A percentile compares a stretch with the other conserved stretches of the same genome.
Evolutionary conservation across 2,888 invertebrate species (phyloP).

Genomic region (Seladonia tumulorum): DNA sequence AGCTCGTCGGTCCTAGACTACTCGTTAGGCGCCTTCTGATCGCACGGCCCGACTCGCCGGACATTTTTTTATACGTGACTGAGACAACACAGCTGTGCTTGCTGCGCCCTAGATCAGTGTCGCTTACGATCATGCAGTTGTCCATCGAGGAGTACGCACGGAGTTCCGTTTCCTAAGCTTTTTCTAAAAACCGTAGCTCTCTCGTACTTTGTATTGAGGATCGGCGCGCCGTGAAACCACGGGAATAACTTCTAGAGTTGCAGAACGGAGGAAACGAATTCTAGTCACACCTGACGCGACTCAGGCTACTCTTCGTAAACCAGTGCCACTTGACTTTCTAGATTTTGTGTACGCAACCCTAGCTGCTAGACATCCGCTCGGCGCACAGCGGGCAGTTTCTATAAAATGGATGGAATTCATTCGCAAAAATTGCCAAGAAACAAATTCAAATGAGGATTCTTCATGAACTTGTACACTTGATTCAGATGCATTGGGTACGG

Average conservation of each 20-base stretch:
- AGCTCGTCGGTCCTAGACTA: background rate
- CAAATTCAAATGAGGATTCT: background rate
- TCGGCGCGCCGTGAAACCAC: constrained; percentile 2
- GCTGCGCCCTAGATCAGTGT: constrained; percentile 6
- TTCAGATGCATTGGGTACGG: background rate
- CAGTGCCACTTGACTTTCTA: constrained; percentile 56
- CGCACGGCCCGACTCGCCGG: constrained; percentile 2
- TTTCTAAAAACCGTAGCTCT: constrained; percentile 41
- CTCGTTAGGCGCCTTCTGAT: constrained; percentile 13
- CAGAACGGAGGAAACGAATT: constrained; percentile 49
- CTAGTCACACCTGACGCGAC: constrained; percentile 68
- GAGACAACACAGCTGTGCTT: constrained; percentile 34
- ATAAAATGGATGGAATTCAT: background rate
- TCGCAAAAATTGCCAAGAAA: background rate
- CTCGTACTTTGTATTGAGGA: constrained; percentile 13
- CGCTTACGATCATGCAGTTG: constrained; percentile 15
- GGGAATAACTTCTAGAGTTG: constrained; percentile 7
- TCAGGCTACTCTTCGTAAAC: constrained; percentile 49
- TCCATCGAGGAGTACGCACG: constrained; percentile 20
- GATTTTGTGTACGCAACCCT: constrained; percentile 40
- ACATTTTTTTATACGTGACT: constrained; percentile 54
- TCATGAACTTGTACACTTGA: background rate
- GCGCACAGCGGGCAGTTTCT: background rate
- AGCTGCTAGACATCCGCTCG: constrained; percentile 35
- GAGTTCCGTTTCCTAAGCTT: constrained; percentile 56